Evolutionary conservation across 2,113 vertebrate genomes (phyloP), one percentile per base, ranked within the genome.

Genomic region (Pedetes capensis): DNA sequence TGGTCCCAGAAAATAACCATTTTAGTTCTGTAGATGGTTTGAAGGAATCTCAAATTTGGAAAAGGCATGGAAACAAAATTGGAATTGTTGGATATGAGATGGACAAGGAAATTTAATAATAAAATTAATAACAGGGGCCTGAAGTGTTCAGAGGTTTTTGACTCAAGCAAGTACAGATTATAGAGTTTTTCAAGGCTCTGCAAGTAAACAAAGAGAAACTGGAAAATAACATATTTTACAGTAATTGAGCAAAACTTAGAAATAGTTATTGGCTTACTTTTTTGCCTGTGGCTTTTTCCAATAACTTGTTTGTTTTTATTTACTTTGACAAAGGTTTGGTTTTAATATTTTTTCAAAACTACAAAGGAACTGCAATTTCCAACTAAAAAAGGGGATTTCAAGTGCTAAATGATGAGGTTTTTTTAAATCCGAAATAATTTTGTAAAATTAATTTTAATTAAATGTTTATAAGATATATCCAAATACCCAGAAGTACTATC

Each of bases 261-360:
- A 97, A 78, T 13, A 39, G 47, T 76, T 93, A 96, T 27, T 95
- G 89, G 59, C 71, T 93, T 96, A 95, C 44, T 94, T 94, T 94
- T 69, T 34, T 89, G 49, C 66, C 53, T 89, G 66, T 55, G 42
- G 44, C 8, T 85, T 97, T 93, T 78, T 72, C 78, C 17, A 95
- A 84, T 84, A 83, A 92, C 3, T 59, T 8, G 66, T 64, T 83
- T 84, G 51, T 4, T 83, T 96, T 93, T 80, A 82, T 75, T 95
- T 61, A 86, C 72, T 94, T 69, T 92, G 37, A 63, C 71, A 93
- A 81, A 8, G 1, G 8, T 42, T 74, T 78, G 69, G 29, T 61
- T 94, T 95, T 81, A 87, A 75, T 81, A 90, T 63, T 85, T 89
- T 82, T 47, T 59, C 61, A 91, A 92, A 95, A 87, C 42, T 81